Evolutionary conservation across 2,888 invertebrate species (phyloP).

Genomic region (Gnatocerus cornutus): DNA sequence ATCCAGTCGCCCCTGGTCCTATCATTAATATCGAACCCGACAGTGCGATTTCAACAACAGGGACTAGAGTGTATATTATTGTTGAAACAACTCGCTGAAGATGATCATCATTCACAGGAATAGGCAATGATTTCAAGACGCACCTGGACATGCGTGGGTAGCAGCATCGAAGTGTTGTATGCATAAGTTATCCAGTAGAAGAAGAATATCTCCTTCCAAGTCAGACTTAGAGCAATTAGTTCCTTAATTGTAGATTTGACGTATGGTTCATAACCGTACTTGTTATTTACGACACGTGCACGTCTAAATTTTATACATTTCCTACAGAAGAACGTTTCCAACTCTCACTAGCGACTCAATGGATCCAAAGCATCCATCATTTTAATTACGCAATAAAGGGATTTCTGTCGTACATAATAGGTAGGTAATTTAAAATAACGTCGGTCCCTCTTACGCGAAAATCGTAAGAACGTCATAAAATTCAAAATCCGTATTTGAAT

Average conservation of each 20-base stretch:
- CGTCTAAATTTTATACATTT: background rate
- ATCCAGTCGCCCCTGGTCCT: constrained; percentile 49
- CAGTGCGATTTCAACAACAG: constrained; percentile 37
- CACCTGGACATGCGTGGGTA: constrained; percentile 24
- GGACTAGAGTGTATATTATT: constrained; percentile 10
- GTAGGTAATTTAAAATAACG: constrained; percentile 39
- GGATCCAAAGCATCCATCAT: constrained; percentile 34
- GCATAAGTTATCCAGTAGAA: too few relatives aligned
- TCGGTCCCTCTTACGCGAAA: constrained; percentile 31
- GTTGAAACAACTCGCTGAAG: constrained; percentile 29
- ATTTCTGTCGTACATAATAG: constrained; percentile 42
- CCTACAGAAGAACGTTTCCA: constrained; percentile 7
- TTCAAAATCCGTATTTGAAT: constrained; percentile 45
- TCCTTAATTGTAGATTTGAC: too few relatives aligned
- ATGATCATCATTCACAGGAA: constrained; percentile 25
- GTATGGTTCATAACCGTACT: too few relatives aligned
- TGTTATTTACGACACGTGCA: background rate
- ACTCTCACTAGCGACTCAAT: background rate
- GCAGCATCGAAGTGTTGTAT: constrained; percentile 12
- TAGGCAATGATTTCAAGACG: constrained; percentile 31
- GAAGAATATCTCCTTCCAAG: too few relatives aligned
- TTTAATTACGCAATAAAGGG: constrained; percentile 41
- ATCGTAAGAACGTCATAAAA: constrained; percentile 46
- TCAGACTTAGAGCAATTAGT: too few relatives aligned
- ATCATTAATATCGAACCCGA: constrained; percentile 54